Conservation (phyloP, 2,888 invertebrate genomes). For the Lymantria monacha region DNA sequence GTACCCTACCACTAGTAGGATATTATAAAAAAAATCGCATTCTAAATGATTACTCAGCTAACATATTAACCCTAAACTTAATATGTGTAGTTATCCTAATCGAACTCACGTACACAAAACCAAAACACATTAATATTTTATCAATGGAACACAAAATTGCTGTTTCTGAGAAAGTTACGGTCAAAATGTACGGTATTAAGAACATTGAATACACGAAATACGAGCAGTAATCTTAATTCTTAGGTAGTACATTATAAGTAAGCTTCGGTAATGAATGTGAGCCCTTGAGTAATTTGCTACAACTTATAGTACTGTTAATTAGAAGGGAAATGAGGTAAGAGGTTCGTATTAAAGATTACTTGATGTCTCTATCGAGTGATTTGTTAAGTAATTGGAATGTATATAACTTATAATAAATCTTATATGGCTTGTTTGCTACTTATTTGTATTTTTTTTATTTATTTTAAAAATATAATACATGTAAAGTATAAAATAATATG, state of each 20-base stretch:
- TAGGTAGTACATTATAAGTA: conserved; percentile 35
- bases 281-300: conserved; percentile 31
- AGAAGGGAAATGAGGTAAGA: conserved; percentile 5
- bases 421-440: too few relatives aligned
- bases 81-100: too few relatives aligned
- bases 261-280: conserved; percentile 46
- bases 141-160: not conserved
- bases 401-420: too few relatives aligned
- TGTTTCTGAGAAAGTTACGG: not conserved
- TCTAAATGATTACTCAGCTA: not conserved
- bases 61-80: not conserved
- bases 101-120: not conserved
- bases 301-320: conserved; percentile 12
- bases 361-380: too few relatives aligned
- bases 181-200: not conserved
- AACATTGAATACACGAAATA: not conserved
- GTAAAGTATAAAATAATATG: too few relatives aligned
- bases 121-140: conserved; percentile 1
- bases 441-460: too few relatives aligned
- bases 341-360: not conserved
- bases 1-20: too few relatives aligned
- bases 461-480: too few relatives aligned
- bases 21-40: too few relatives aligned
- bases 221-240: conserved; percentile 26
- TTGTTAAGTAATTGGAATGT: too few relatives aligned